Evolutionary conservation across 2,113 vertebrate species (phyloP).

Genomic region (Strigops habroptila): DNA sequence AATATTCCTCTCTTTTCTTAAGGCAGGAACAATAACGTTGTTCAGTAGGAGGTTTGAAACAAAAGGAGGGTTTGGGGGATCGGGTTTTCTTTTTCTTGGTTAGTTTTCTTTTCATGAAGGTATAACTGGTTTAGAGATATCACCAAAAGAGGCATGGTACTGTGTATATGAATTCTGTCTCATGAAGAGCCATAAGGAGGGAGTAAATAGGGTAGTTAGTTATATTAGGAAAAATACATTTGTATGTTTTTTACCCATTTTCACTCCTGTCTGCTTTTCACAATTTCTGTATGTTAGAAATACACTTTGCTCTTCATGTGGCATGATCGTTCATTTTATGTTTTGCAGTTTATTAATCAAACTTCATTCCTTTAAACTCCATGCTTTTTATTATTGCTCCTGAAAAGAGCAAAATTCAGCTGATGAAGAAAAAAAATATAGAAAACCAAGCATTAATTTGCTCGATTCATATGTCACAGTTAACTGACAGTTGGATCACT

Average conservation of each 20-base stretch:
- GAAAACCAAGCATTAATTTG: not conserved
- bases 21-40: not conserved
- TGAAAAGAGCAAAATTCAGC: not conserved
- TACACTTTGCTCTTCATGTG: not conserved
- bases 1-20: not conserved
- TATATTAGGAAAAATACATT: not conserved
- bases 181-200: not conserved
- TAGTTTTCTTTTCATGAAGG: not conserved
- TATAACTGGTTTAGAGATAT: not conserved
- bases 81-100: not conserved
- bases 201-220: not conserved
- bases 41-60: not conserved
- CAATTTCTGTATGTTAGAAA: not conserved
- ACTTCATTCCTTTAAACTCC: not conserved
- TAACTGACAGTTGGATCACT: not conserved
- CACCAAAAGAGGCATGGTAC: accelerated
- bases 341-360: not conserved
- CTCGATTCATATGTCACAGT: not conserved
- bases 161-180: not conserved
- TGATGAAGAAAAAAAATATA: not conserved
- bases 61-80: accelerated
- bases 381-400: not conserved
- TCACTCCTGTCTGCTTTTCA: not conserved
- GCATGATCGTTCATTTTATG: not conserved
- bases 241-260: accelerated